These are phyloP conservation scores for Pheosia tremula DNA, from an alignment of 2,888 invertebrate species.

Conservation along the genomic window DNA sequence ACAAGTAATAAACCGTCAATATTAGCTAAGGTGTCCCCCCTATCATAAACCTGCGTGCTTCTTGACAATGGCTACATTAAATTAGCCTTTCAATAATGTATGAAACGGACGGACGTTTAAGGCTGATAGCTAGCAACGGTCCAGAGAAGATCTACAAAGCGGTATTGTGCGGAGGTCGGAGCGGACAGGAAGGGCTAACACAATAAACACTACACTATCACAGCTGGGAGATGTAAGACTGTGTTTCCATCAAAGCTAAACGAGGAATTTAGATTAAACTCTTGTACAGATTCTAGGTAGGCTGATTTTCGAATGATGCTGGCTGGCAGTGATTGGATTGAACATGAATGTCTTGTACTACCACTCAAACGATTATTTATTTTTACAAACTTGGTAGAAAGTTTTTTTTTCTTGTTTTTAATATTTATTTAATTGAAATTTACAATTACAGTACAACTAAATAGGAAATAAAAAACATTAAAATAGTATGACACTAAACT, in stretches of 20 bases:
- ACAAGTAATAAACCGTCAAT: background rate
- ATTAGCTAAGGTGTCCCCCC: background rate
- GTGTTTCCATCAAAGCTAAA: background rate
- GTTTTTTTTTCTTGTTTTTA: too few relatives aligned
- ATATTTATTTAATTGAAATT: too few relatives aligned
- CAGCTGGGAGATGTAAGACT: constrained; percentile 21
- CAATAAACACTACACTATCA: constrained; percentile 11
- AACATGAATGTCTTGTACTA: too few relatives aligned
- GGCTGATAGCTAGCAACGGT: constrained; percentile 49
- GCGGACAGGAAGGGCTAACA: constrained; percentile 35
- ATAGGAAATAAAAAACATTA: too few relatives aligned
- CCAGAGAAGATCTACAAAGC: constrained; percentile 52
- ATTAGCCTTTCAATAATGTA: constrained; percentile 48
- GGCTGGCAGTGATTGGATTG: too few relatives aligned
- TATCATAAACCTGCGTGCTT: constrained; percentile 8
- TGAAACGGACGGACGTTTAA: constrained; percentile 41
- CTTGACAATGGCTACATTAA: constrained; percentile 27
- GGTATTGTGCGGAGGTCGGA: constrained; percentile 48
- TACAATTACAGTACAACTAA: too few relatives aligned
- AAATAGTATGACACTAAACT: too few relatives aligned
- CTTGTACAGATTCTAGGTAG: too few relatives aligned
- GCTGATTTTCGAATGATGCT: too few relatives aligned
- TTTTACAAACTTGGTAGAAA: too few relatives aligned
- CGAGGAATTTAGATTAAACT: background rate
- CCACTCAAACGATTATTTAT: too few relatives aligned